These are phyloP conservation scores for Lasioglossum malachurum DNA, from an alignment of 2,888 invertebrate genomes.

Conservation along the genomic window DNA sequence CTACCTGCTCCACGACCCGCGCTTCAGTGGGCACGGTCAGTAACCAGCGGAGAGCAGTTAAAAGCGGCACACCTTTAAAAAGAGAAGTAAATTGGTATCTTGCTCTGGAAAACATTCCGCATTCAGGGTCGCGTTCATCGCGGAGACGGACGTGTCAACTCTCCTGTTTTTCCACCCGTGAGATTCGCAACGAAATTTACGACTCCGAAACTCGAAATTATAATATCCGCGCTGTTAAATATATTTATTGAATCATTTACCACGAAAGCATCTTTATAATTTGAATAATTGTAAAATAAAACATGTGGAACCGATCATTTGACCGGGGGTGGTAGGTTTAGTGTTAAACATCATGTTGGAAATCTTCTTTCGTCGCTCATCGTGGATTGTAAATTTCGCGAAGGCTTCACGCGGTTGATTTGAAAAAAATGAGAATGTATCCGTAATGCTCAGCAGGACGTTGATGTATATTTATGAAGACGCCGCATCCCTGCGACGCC, in stretches of 20 bases:
- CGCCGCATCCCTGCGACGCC: not conserved
- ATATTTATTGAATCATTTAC: too few species aligned
- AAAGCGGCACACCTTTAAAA: conserved; percentile 61
- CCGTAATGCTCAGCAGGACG: not conserved
- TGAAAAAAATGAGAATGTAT: not conserved
- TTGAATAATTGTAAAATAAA: too few species aligned
- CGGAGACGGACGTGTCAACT: not conserved
- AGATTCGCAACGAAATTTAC: not conserved
- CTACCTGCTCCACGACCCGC: conserved; percentile 76
- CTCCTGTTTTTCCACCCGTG: not conserved
- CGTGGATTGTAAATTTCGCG: not conserved
- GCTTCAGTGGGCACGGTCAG: conserved; percentile 65
- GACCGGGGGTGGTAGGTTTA: too few species aligned
- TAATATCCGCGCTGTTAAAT: too few species aligned
- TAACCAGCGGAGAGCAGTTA: conserved; percentile 55
- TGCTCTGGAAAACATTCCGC: conserved; percentile 50
- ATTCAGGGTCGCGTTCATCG: conserved; percentile 27
- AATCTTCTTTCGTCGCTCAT: not conserved
- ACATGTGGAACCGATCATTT: too few species aligned
- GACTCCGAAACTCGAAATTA: not conserved
- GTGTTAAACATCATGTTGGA: not conserved
- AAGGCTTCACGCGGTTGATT: not conserved
- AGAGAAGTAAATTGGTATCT: conserved; percentile 53
- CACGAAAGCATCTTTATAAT: too few species aligned
- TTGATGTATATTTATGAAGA: not conserved